Evolutionary conservation across 2,888 invertebrate species (phyloP).

Genomic region (Dysmachus trigonus): DNA sequence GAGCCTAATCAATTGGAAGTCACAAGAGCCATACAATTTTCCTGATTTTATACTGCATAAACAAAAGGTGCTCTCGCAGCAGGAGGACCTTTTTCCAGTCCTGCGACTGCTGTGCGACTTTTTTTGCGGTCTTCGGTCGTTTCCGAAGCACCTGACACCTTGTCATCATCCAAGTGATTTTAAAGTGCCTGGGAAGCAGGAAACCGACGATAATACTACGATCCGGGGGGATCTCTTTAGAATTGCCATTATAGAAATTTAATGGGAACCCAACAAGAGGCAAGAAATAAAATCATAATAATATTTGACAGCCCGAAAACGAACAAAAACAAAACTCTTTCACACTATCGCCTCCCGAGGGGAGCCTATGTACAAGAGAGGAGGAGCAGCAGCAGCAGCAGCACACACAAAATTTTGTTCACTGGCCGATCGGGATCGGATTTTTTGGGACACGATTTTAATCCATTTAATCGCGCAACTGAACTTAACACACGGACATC

Average conservation of each 20-base stretch:
- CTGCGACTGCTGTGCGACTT: background rate
- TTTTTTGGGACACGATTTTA: background rate
- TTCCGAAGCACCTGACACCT: background rate
- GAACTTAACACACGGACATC: background rate
- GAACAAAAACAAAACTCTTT: slow-evolving; percentile 45
- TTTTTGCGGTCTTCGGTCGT: background rate
- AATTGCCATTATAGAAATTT: background rate
- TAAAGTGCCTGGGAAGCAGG: background rate
- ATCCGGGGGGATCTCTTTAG: background rate
- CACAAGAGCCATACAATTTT: background rate
- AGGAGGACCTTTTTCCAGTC: background rate
- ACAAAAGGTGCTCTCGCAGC: background rate
- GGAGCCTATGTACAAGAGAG: background rate
- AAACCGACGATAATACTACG: background rate
- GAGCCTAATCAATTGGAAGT: background rate
- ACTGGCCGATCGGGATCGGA: background rate
- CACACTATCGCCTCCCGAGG: slow-evolving; percentile 22
- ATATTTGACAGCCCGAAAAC: slow-evolving; percentile 49
- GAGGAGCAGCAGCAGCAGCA: slow-evolving; percentile 13
- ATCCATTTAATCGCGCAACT: slow-evolving; percentile 22
- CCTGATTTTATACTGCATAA: background rate
- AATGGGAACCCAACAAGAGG: background rate
- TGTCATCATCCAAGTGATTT: background rate
- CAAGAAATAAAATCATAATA: slow-evolving; percentile 16
- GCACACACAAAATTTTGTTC: slow-evolving; percentile 26